phyloP scores from a whole-genome alignment of 1,140 invertebrate species.

The Zophobas atratus region DNA sequence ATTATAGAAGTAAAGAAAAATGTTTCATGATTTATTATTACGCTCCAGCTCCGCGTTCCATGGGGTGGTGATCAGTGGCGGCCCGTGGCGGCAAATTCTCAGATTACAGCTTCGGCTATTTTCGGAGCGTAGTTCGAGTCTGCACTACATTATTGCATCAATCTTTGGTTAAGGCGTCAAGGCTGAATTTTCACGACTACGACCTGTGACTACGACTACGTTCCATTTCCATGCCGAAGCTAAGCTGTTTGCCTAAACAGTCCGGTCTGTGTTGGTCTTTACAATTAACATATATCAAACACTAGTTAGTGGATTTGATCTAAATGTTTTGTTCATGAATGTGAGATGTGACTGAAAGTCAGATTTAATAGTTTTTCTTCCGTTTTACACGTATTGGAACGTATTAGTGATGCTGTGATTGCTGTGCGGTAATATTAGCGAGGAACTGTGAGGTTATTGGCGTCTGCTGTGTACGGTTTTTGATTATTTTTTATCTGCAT shows the following conservation, averaged over 20 bases:
- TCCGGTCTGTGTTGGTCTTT: slow-evolving; percentile 10
- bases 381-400: background rate
- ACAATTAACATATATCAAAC: slow-evolving; percentile 27
- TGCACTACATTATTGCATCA: no score
- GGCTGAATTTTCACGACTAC: no score
- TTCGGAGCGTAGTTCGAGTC: no score
- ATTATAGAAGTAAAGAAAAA: no score
- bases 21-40: no score
- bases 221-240: background rate
- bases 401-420: background rate
- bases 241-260: background rate
- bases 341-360: background rate
- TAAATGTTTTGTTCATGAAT: slow-evolving; percentile 2
- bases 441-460: slow-evolving; percentile 33
- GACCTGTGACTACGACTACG: background rate
- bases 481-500: background rate
- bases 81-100: no score
- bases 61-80: no score
- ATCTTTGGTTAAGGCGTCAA: no score
- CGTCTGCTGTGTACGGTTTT: slow-evolving; percentile 4
- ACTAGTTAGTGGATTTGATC: slow-evolving; percentile 5
- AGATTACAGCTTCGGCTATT: no score
- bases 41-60: no score
- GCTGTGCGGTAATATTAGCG: slow-evolving; percentile 12
- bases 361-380: no score